Percentiles rank a stretch among this genome's conserved stretches.
phyloP scores from a whole-genome alignment of 2,113 vertebrate species.

The Heterotis niloticus region DNA sequence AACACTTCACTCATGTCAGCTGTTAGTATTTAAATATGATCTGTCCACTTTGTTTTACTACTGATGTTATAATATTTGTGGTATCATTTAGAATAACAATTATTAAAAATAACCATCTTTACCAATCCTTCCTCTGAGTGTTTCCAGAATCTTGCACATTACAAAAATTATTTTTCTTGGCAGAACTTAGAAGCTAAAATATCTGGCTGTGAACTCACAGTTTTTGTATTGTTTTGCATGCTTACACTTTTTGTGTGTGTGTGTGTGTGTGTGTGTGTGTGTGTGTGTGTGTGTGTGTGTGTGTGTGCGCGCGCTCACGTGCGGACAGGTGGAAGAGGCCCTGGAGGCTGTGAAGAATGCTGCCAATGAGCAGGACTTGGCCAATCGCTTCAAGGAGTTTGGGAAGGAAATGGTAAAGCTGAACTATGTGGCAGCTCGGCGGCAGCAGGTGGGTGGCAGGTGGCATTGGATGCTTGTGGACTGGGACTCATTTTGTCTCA shows the following conservation, averaged over 20 bases:
- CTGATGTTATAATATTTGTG: too few relatives aligned
- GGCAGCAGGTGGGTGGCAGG: constrained; percentile 80
- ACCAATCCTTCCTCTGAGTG: too few relatives aligned
- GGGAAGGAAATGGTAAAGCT: constrained; percentile 99
- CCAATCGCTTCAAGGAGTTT: constrained; percentile 96
- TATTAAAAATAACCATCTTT: too few relatives aligned
- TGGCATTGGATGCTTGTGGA: neutral
- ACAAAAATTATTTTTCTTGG: too few relatives aligned
- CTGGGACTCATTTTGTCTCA: neutral
- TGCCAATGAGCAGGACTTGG: constrained; percentile 93
- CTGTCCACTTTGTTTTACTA: too few relatives aligned
- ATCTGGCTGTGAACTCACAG: neutral
- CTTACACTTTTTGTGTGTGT: neutral
- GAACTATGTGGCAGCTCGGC: constrained; percentile 91
- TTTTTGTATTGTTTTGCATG: constrained; percentile 1
- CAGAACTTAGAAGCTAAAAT: too few relatives aligned
- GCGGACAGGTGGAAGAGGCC: constrained; percentile 84
- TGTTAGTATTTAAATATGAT: too few relatives aligned
- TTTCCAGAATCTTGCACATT: too few relatives aligned
- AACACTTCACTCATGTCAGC: too few relatives aligned
- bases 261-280: neutral
- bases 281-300: neutral
- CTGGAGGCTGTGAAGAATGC: constrained; percentile 94
- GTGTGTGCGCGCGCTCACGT: constrained; percentile 30
- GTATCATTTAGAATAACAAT: too few relatives aligned